Evolutionary conservation across 2,888 invertebrate genomes (phyloP).

Genomic region (Drosophila parthenogenetica): DNA sequence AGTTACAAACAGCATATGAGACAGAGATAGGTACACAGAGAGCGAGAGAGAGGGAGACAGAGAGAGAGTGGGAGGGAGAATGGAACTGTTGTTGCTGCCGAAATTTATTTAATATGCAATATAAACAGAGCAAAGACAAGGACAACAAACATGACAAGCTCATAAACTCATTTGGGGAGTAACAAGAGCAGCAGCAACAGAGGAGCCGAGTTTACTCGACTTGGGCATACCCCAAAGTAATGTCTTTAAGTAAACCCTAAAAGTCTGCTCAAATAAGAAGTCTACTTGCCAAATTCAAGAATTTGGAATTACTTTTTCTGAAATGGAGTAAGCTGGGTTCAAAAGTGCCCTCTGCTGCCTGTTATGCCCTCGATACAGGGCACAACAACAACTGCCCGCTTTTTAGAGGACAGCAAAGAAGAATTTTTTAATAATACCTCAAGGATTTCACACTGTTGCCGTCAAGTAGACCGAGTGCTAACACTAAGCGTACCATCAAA

Average conservation of each 20-base stretch:
- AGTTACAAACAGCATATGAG: slow-evolving; percentile 47
- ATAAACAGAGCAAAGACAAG: slow-evolving; percentile 63
- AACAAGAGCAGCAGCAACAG: slow-evolving; percentile 18
- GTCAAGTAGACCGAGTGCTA: slow-evolving; percentile 29
- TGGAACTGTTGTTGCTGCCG: slow-evolving; percentile 49
- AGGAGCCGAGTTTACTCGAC: background rate
- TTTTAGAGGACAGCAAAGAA: slow-evolving; percentile 42
- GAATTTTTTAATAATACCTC: slow-evolving; percentile 76
- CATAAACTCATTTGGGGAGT: slow-evolving; percentile 70
- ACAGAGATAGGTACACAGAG: background rate
- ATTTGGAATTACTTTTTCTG: no score
- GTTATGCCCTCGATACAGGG: background rate
- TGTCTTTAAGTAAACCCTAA: background rate
- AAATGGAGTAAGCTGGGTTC: background rate
- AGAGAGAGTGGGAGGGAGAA: slow-evolving; percentile 6
- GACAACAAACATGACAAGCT: slow-evolving; percentile 73
- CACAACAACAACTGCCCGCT: slow-evolving; percentile 45
- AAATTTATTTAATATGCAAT: slow-evolving; percentile 79
- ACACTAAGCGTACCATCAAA: slow-evolving; percentile 51
- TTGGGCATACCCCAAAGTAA: background rate
- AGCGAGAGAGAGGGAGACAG: background rate
- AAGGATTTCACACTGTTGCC: slow-evolving; percentile 59
- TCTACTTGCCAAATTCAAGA: no score
- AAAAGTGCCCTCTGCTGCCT: background rate
- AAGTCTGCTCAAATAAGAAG: no score